These are phyloP conservation scores for Parelbella ahira DNA, from an alignment of 2,888 invertebrate genomes.

Conservation along the genomic window DNA sequence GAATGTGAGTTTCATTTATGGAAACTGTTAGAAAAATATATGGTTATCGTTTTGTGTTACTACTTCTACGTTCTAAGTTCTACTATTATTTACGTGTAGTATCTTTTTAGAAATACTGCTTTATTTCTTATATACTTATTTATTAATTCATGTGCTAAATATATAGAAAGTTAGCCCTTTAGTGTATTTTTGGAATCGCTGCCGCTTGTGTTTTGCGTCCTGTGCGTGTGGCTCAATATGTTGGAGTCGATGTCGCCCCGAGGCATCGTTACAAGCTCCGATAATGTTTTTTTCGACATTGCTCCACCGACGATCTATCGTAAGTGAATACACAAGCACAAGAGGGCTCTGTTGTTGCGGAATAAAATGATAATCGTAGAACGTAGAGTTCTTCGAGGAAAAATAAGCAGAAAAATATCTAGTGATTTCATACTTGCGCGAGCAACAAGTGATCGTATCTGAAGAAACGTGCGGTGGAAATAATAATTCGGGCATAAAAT, in stretches of 20 bases:
- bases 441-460: constrained; percentile 14
- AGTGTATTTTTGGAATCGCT: no score
- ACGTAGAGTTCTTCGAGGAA: constrained; percentile 1
- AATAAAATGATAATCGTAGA: constrained; percentile 23
- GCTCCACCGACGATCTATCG: constrained; percentile 49
- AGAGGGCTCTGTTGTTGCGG: constrained; percentile 10
- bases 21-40: no score
- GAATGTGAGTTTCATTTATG: no score
- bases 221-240: constrained; percentile 43
- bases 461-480: neutral
- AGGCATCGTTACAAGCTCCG: constrained; percentile 72
- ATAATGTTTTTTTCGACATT: constrained; percentile 70
- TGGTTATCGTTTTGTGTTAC: no score
- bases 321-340: constrained; percentile 42
- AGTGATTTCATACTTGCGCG: constrained; percentile 12
- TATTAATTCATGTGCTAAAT: no score
- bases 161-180: no score
- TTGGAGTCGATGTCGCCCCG: constrained; percentile 69
- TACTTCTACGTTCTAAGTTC: no score
- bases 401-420: constrained; percentile 16
- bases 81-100: no score
- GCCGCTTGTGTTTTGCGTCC: constrained; percentile 28
- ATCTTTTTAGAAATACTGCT: no score
- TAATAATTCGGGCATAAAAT: constrained; percentile 2
- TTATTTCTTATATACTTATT: no score